Conservation (phyloP, 1,140 invertebrate species). For the Coptotermes formosanus region DNA sequence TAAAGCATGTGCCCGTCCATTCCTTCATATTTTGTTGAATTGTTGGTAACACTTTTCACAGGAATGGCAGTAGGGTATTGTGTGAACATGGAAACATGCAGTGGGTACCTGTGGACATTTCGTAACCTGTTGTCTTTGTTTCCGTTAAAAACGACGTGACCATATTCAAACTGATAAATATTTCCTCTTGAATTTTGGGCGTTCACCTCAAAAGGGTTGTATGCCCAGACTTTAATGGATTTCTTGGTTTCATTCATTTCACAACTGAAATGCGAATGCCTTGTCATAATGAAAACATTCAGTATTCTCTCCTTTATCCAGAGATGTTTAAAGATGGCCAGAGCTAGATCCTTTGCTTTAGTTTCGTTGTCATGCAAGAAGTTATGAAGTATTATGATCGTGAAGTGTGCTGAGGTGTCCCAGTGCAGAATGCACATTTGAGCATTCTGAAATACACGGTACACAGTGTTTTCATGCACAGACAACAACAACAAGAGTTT, state of each 20-base stretch:
- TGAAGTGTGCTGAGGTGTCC: background rate
- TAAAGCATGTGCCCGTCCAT: conserved; percentile 8
- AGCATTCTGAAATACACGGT: background rate
- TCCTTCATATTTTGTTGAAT: background rate
- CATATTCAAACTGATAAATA: background rate
- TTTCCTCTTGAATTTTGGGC: background rate
- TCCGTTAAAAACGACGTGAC: background rate
- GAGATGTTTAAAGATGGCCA: background rate
- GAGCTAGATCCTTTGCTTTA: background rate
- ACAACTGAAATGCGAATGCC: background rate
- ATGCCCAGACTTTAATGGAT: background rate
- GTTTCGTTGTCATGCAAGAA: background rate
- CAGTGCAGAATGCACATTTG: background rate
- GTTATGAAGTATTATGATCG: background rate
- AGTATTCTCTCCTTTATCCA: background rate
- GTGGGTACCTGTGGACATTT: conserved; percentile 42
- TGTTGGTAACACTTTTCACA: background rate
- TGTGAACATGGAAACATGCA: conserved; percentile 44
- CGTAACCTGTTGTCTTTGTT: background rate
- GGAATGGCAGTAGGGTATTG: background rate
- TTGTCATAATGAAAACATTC: conserved; percentile 3
- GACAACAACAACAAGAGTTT: background rate
- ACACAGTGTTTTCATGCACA: background rate
- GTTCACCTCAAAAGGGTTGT: background rate
- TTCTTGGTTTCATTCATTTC: background rate